Evolutionary conservation across 2,888 invertebrate species (phyloP).

Genomic region (Watsonalla binaria): DNA sequence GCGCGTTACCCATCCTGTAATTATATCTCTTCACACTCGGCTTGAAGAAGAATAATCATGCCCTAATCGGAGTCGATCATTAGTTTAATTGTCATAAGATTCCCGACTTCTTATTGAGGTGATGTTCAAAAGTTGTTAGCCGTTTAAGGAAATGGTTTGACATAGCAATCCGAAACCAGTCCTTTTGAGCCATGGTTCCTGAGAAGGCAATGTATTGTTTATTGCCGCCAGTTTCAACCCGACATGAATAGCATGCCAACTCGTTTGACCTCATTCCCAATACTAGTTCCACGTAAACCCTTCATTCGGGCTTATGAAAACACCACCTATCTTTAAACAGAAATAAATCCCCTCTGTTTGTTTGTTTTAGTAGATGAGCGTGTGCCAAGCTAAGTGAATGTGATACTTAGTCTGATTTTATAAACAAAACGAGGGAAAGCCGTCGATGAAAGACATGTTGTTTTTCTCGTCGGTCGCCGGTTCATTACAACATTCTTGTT

Average conservation of each 20-base stretch:
- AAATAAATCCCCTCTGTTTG: conserved; percentile 58
- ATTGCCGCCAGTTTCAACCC: conserved; percentile 48
- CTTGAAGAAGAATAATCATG: too few relatives aligned
- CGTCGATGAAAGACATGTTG: conserved; percentile 35
- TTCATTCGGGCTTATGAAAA: conserved; percentile 70
- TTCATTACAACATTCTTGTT: conserved; percentile 29
- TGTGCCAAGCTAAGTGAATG: conserved; percentile 62
- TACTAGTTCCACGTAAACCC: conserved; percentile 70
- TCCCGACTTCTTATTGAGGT: conserved; percentile 1
- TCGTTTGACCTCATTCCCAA: conserved; percentile 71
- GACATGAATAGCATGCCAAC: conserved; percentile 62
- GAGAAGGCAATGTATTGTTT: conserved; percentile 52
- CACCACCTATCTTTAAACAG: conserved; percentile 66
- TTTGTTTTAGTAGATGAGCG: conserved; percentile 58
- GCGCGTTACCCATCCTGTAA: too few relatives aligned
- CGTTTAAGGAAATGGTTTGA: neutral
- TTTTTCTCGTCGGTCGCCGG: conserved; percentile 24
- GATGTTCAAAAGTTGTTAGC: neutral
- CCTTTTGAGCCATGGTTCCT: conserved; percentile 26
- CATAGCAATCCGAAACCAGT: neutral
- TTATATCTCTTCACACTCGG: too few relatives aligned
- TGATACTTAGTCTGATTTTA: conserved; percentile 45
- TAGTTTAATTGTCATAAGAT: too few relatives aligned
- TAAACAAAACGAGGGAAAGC: conserved; percentile 40
- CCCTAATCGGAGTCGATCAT: too few relatives aligned